Evolutionary conservation across 2,797 vertebrate species (phyloP), one percentile per base, ranked within the genome.

Genomic region (Meda fulgida): DNA sequence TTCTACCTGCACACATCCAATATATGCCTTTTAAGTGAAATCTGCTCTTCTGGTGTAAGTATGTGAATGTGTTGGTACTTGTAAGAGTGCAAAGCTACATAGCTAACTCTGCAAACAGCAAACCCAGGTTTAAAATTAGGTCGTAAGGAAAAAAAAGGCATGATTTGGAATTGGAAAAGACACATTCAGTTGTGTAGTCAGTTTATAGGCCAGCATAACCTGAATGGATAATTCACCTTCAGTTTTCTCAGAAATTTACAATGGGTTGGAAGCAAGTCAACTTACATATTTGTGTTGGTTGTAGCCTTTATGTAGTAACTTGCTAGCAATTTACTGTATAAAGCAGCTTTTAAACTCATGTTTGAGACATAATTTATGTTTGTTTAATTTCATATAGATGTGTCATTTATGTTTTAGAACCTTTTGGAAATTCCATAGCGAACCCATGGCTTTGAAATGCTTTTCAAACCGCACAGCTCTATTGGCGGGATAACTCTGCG

Each of bases 1-100:
- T 71, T 26, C 38, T 71, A 48, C 51, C 55, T 48, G 29, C 31
- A 2, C 26, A 31, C 43, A 75, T 85, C 81, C 83, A 82, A 83
- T 67, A 84, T 38, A 51, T 51, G 31, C 38, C 26, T 48, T 84
- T 67, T 55, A 84, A 78, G 34, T n/a, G 26, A 75, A 46, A 48
- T 75, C 29, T 60, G 14, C 16, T 3, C 16, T 38, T 38, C 14
- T 65, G 31, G 9, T 63, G 58, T 67, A 53, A 31, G 48, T 23
- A 19, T 16, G 29, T 1, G 5, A 36, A 63, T 10, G 34, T 69
- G 46, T 38, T 69, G 78, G 46, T n/a, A 80, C 40, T 9, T 65
- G 40, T 23, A 31, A n/a, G 46, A 69, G 34, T 2, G 16, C 65
- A 53, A 81, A 69, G 63, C 51, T 29, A 38, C 26, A 4, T 40